Evolutionary conservation across 2,888 invertebrate genomes (phyloP).

Genomic region (Odontocerum albicorne): DNA sequence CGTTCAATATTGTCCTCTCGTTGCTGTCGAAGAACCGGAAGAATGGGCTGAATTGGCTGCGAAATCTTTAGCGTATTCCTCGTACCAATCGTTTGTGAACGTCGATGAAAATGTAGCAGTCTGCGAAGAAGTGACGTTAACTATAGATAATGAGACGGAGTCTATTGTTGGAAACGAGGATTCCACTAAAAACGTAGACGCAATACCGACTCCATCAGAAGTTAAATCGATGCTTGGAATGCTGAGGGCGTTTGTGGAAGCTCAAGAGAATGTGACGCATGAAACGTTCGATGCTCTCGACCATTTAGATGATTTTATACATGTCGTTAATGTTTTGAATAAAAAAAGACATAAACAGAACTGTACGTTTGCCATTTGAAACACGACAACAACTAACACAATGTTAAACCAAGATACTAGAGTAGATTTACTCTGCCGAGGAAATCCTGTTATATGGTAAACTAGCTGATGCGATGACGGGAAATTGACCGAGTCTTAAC

Average conservation of each 20-base stretch:
- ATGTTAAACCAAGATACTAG: too few relatives aligned
- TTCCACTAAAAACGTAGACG: not conserved
- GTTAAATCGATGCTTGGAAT: not conserved
- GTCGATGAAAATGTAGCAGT: slow-evolving; percentile 6
- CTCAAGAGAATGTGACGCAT: not conserved
- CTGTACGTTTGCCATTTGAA: too few relatives aligned
- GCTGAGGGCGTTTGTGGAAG: slow-evolving; percentile 1
- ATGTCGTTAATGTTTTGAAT: too few relatives aligned
- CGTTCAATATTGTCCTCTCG: not conserved
- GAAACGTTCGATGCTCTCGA: slow-evolving; percentile 4
- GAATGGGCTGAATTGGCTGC: not conserved
- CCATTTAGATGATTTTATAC: slow-evolving; percentile 1
- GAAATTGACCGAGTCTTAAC: too few relatives aligned
- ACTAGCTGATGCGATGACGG: too few relatives aligned
- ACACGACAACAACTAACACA: too few relatives aligned
- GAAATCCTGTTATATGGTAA: too few relatives aligned
- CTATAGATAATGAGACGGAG: not conserved
- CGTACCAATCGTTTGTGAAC: not conserved
- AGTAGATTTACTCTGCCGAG: too few relatives aligned
- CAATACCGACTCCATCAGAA: not conserved
- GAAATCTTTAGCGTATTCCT: not conserved
- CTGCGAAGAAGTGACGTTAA: not conserved
- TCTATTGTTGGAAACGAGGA: too few relatives aligned
- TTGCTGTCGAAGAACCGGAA: not conserved
- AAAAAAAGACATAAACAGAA: too few relatives aligned